Evolutionary conservation across 1,140 invertebrate species (phyloP).

Genomic region (Formica selysi): DNA sequence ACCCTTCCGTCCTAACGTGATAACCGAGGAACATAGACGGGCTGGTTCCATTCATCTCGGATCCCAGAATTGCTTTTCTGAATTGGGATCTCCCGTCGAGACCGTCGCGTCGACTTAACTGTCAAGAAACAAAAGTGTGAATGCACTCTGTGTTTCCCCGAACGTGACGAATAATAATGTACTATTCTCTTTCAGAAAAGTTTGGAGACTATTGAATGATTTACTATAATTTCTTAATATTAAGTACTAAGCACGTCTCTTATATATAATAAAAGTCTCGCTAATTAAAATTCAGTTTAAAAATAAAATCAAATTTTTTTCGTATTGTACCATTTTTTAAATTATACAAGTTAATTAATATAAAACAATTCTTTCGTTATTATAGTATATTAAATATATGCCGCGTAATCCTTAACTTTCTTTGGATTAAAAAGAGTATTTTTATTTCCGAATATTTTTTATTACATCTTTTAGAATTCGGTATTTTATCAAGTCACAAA

Average conservation of each 20-base stretch:
- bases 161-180: no score
- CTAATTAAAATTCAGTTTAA: not conserved
- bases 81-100: slow-evolving; percentile 38
- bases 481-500: not conserved
- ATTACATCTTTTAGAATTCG: not conserved
- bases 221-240: not conserved
- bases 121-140: slow-evolving; percentile 14
- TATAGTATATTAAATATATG: not conserved
- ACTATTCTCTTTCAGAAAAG: no score
- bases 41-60: slow-evolving; percentile 53
- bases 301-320: not conserved
- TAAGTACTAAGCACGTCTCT: no score
- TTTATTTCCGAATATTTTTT: not conserved
- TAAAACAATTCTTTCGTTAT: not conserved
- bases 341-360: not conserved
- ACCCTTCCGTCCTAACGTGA: slow-evolving; percentile 31
- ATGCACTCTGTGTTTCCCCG: not conserved
- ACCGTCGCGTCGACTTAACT: not conserved
- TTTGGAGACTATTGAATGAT: not conserved
- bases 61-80: slow-evolving; percentile 27
- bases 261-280: no score
- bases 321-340: not conserved
- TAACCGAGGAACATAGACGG: slow-evolving; percentile 51
- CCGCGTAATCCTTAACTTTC: not conserved
- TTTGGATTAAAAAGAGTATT: not conserved